A percentile compares a stretch with the other conserved stretches of the same genome.
These are phyloP conservation scores for Odocoileus virginianus DNA, from an alignment of 2,113 vertebrate genomes.

Conservation along the genomic window DNA sequence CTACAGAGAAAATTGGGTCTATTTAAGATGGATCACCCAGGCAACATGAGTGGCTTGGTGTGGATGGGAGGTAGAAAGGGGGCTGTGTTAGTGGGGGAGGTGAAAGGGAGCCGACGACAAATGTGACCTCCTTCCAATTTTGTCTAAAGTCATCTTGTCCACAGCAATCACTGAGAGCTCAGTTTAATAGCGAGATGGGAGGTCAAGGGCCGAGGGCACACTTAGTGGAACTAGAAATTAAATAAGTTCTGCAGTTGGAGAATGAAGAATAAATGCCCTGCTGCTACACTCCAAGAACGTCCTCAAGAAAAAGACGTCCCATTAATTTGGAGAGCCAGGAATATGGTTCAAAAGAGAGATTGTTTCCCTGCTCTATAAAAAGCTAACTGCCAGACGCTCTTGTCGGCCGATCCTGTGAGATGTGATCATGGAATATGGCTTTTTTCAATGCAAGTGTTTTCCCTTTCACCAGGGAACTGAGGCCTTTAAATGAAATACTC, in stretches of 20 bases:
- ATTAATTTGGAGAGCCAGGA: slow-evolving; percentile 26
- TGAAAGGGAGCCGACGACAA: not conserved
- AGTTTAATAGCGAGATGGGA: not conserved
- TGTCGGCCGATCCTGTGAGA: not conserved
- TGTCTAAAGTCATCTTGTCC: slow-evolving; percentile 1
- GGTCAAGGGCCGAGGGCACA: slow-evolving; percentile 33
- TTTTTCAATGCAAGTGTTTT: not conserved
- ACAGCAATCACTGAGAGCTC: slow-evolving; percentile 16
- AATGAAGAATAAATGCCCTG: not conserved
- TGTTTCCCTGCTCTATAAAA: not conserved
- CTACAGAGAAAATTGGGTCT: not conserved
- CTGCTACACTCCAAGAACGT: not conserved
- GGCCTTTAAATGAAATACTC: not conserved
- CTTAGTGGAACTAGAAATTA: slow-evolving; percentile 16
- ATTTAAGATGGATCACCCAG: not conserved
- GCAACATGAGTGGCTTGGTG: not conserved
- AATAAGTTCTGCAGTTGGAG: slow-evolving; percentile 34
- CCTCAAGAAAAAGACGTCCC: slow-evolving; percentile 18
- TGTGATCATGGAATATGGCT: not conserved
- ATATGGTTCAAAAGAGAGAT: slow-evolving; percentile 2
- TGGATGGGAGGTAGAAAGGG: not conserved
- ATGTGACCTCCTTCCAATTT: slow-evolving; percentile 7
- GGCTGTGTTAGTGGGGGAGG: not conserved
- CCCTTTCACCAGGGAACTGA: not conserved
- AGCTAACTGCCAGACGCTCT: slow-evolving; percentile 1